A percentile compares a stretch with the other conserved stretches of the same genome.
These are phyloP conservation scores for Lycodopsis pacificus DNA, from an alignment of 2,797 vertebrate genomes.

Conservation along the genomic window DNA sequence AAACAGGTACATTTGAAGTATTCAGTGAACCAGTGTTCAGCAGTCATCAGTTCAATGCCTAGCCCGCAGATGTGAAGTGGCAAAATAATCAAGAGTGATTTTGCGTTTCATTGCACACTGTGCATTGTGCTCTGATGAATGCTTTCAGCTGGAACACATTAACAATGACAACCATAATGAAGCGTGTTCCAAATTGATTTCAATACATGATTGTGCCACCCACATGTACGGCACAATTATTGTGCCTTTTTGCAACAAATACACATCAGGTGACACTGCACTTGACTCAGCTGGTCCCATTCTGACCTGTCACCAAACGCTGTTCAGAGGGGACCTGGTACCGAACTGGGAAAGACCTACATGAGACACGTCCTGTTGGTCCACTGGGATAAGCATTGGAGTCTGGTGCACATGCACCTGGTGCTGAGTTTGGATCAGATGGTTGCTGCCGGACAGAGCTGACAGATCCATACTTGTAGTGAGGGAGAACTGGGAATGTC, in stretches of 20 bases:
- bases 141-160: constrained; percentile 31
- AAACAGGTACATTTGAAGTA: background rate
- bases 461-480: no score
- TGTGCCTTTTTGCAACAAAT: constrained; percentile 26
- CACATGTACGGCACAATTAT: background rate
- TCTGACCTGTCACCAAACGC: constrained; percentile 11
- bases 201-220: constrained; percentile 17
- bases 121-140: constrained; percentile 20
- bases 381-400: background rate
- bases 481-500: no score
- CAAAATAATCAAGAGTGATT: constrained; percentile 31
- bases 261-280: background rate
- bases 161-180: constrained; percentile 29
- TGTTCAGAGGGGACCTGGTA: background rate
- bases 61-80: constrained; percentile 21
- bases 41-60: constrained; percentile 15
- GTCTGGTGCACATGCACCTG: background rate
- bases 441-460: no score
- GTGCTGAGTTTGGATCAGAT: no score
- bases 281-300: constrained; percentile 2
- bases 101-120: constrained; percentile 19
- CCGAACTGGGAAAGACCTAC: background rate
- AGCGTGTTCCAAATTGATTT: constrained; percentile 7
- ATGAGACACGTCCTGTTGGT: background rate
- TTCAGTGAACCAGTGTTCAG: background rate